Evolutionary conservation across 1,140 invertebrate genomes (phyloP), one percentile per base, ranked within the genome.

Genomic region (Drosophila miranda): DNA sequence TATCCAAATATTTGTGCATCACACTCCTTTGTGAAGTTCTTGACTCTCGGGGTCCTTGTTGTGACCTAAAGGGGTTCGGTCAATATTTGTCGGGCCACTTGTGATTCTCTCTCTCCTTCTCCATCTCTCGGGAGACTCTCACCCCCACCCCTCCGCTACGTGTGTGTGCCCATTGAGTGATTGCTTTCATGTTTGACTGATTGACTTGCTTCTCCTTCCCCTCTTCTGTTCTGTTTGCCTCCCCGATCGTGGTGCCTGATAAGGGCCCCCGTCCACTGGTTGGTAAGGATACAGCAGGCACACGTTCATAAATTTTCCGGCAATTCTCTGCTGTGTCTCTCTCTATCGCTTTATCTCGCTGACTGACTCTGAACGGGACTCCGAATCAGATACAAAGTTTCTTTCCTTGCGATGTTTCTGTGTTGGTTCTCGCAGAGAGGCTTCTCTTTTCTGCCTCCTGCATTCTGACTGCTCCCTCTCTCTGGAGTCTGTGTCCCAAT

Each of bases 131-230:
- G 46, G 42, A 14, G 38, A 44, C n/a, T 23, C n/a, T 4, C 14
- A 7, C 5, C 14, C 30, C 9, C 41, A 43, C 19, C 16, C 44
- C 54, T 19, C 11, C n/a, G 21, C 44, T 48, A 41, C 42, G 34
- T 67, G 68, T 62, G 64, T 82, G 64, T 75, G 80, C 57, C 49
- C 78, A 84, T 87, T 86, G 81, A 82, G 74, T 87, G 81, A 87
- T 83, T 83, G 53, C 68, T 56, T 63, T 76, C 66, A 44, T 50
- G 30, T 79, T 79, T 79, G 79, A 84, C 51, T 79, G 80, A 84
- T 79, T 68, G 79, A 58, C 61, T 68, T 67, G 64, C 49, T 60
- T n/a, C n/a, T 23, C 43, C 6, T 14, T 4, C 23, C 2, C 23
- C n/a, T 16, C 13, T 41, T 16, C 50, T 48, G 23, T 51, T 30